A percentile compares a stretch with the other conserved stretches of the same genome.
phyloP scores from a whole-genome alignment of 1,140 invertebrate genomes.

The Calephelis virginiensis region DNA sequence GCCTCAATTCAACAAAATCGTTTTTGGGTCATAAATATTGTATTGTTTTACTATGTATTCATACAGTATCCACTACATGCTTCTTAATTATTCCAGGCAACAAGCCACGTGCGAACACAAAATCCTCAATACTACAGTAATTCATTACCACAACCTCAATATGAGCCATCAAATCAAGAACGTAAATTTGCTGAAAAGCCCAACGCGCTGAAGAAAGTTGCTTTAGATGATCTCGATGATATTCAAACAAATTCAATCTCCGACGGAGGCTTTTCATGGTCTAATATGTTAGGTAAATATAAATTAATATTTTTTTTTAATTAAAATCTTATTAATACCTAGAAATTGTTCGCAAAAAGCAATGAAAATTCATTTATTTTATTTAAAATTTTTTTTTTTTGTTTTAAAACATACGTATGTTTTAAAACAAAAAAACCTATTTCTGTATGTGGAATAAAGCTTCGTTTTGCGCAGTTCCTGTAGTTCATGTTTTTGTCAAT shows the following conservation, averaged over 20 bases:
- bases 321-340: background rate
- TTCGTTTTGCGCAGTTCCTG: no score
- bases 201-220: constrained; percentile 92
- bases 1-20: no score
- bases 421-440: no score
- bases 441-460: no score
- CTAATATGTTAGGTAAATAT: constrained; percentile 86
- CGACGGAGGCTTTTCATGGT: constrained; percentile 89
- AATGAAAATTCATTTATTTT: no score
- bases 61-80: background rate
- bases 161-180: constrained; percentile 67
- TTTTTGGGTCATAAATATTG: no score
- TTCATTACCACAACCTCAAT: constrained; percentile 47
- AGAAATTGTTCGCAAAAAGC: no score
- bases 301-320: background rate
- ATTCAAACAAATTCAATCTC: constrained; percentile 89
- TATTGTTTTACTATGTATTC: no score
- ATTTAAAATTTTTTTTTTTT: no score
- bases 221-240: constrained; percentile 88
- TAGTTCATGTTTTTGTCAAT: no score
- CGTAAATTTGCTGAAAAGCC: constrained; percentile 92
- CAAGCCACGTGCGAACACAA: constrained; percentile 70
- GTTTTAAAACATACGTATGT: no score
- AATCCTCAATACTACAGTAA: constrained; percentile 78
- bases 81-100: constrained; percentile 52